Evolutionary conservation across 2,113 vertebrate species (phyloP).

Genomic region (Etia nguti): DNA sequence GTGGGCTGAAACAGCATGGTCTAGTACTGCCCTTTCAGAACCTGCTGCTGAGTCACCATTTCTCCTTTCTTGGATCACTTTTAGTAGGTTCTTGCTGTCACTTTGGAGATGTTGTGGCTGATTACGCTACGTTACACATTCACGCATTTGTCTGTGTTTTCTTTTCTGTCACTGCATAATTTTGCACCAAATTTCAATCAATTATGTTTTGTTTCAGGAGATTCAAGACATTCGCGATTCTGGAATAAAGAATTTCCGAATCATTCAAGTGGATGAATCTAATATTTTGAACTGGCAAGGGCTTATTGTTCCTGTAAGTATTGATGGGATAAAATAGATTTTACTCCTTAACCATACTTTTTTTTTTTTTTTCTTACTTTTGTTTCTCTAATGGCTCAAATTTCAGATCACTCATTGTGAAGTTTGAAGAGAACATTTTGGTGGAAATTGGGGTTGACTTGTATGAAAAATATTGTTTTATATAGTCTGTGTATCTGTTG

Average conservation of each 20-base stretch:
- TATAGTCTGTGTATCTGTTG: background rate
- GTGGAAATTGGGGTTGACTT: background rate
- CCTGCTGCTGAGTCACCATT: background rate
- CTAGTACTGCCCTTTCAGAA: background rate
- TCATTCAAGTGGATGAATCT: constrained; percentile 93
- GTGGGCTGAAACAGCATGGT: background rate
- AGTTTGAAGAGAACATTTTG: background rate
- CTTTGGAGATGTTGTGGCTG: background rate
- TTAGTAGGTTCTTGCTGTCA: background rate
- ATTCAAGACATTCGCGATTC: constrained; percentile 90
- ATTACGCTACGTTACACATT: background rate
- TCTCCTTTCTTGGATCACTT: background rate
- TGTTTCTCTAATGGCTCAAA: background rate
- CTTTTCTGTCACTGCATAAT: background rate
- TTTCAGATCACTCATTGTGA: background rate
- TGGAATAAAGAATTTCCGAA: constrained; percentile 91
- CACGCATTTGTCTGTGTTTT: background rate
- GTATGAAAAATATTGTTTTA: background rate
- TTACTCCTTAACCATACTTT: background rate
- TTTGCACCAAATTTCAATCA: background rate
- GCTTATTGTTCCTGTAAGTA: constrained; percentile 97
- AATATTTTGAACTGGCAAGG: constrained; percentile 97
- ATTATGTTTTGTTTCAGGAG: constrained; percentile 73
- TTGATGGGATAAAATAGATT: background rate
- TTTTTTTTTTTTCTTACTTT: background rate